Base-by-base conservation (phyloP, 2,797 vertebrate species). In the Darevskia nairensis region DNA sequence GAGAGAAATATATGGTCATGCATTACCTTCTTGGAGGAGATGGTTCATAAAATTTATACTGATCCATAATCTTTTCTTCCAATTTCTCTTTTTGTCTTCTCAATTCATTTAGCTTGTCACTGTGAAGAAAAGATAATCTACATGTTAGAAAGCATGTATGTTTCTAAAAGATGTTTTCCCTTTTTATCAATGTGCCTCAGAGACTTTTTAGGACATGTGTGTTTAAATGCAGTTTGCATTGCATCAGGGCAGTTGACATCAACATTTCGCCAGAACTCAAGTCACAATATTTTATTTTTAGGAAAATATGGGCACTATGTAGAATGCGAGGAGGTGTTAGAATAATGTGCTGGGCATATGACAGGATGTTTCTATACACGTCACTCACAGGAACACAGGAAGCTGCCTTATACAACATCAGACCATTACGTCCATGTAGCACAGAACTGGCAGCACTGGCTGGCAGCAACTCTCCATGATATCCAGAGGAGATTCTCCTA, bases 1-100 rank as follows among this genome's bases (percentile, higher is more conserved):
- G 77, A 46, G 64, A 39, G 46, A 85, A 17, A 83, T 77, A 0
- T 64, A 2, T 11, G 10, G 1, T 64, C 13, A 55, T n/a, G 21
- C 23, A 59, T 89, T 97, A 99, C 99, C 98, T 98, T 97, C 99
- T 97, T 74, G 98, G 99, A 74, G 99, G 99, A 77, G 99, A 99
- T 41, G 98, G 99, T 82, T 99, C 99, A 78, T 99, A 99, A 94
- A 99, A 99, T 93, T 99, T 99, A 94, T 99, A 99, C 88, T 99
- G 99, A 96, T 99, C 99, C 99, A 99, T 99, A 92, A 99, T 99
- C 97, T 99, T 99, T 96, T 99, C 99, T 96, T 99, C 99, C 90
- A 99, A 95, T 93, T 99, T 99, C 96, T 99, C 99, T 93, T 99
- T 99, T 95, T 99, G 99, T 88, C 99, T 97, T 95, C 99, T 98